Percentiles rank a stretch among this genome's conserved stretches.
These are phyloP conservation scores for Leptopilina clavipes DNA, from an alignment of 1,140 invertebrate species.

Conservation along the genomic window DNA sequence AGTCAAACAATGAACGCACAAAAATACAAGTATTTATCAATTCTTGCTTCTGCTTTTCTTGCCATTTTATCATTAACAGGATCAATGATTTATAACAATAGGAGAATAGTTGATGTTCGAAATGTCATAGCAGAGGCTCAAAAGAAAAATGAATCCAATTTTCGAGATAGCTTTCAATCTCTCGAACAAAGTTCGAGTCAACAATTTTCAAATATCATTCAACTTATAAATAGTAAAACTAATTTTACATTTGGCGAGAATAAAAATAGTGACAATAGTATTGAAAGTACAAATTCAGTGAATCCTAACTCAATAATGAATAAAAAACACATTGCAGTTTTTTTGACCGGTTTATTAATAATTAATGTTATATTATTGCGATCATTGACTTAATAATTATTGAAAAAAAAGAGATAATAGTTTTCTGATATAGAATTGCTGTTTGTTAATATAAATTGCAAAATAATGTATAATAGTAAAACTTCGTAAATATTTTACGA, in stretches of 20 bases:
- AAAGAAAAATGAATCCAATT: constrained; percentile 56
- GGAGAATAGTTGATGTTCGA: constrained; percentile 61
- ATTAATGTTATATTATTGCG: neutral
- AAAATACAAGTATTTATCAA: constrained; percentile 70
- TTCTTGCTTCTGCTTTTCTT: constrained; percentile 65
- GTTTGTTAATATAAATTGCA: constrained; percentile 27
- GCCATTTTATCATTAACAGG: constrained; percentile 64
- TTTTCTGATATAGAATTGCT: neutral
- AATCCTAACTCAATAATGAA: neutral
- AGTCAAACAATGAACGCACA: constrained; percentile 67
- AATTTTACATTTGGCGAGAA: neutral
- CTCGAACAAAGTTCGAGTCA: constrained; percentile 53
- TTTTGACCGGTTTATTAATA: neutral
- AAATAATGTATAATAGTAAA: constrained; percentile 27
- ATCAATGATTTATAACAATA: constrained; percentile 69
- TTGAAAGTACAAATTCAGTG: neutral
- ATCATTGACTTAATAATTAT: neutral
- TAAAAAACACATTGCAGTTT: neutral
- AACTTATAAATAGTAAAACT: constrained; percentile 36
- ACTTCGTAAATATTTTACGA: neutral
- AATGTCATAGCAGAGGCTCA: constrained; percentile 57
- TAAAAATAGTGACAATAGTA: neutral
- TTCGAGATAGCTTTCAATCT: constrained; percentile 51
- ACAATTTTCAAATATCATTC: constrained; percentile 38
- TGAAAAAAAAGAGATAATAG: neutral